A percentile compares a stretch with the other conserved stretches of the same genome.
Conservation (phyloP, 2,888 invertebrate species). For the Gortyna flavago region DNA sequence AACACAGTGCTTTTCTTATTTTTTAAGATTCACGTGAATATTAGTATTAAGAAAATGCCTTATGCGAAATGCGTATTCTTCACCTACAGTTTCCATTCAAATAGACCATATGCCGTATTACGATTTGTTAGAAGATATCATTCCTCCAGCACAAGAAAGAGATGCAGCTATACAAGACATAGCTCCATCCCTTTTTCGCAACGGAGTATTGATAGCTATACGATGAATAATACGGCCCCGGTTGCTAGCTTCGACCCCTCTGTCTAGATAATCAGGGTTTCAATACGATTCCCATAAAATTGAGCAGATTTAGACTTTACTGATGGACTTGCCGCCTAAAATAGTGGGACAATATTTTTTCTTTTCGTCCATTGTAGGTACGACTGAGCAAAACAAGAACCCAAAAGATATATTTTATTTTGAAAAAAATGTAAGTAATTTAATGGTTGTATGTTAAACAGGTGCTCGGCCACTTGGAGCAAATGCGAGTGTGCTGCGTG, state of each 20-base stretch:
- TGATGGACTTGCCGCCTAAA: not conserved
- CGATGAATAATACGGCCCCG: not conserved
- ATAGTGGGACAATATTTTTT: not conserved
- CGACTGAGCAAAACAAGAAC: not conserved
- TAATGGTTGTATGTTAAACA: slow-evolving; percentile 74
- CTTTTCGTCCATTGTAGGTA: not conserved
- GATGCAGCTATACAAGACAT: slow-evolving; percentile 1
- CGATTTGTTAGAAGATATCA: not conserved
- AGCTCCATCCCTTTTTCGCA: not conserved
- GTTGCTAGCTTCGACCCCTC: not conserved
- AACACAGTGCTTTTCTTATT: slow-evolving; percentile 39
- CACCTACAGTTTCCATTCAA: not conserved
- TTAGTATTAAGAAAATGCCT: not conserved
- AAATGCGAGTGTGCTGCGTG: slow-evolving; percentile 94
- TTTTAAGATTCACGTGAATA: slow-evolving; percentile 32
- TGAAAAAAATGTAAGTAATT: not conserved
- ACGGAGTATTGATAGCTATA: not conserved
- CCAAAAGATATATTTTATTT: not conserved
- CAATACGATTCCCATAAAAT: not conserved
- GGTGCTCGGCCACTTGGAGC: slow-evolving; percentile 97
- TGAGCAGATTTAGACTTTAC: not conserved
- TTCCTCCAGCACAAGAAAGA: slow-evolving; percentile 9
- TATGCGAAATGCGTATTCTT: not conserved
- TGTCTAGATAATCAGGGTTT: not conserved
- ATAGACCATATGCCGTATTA: not conserved